Evolutionary conservation across 2,113 vertebrate genomes (phyloP).

Genomic region (Podarcis raffonei): DNA sequence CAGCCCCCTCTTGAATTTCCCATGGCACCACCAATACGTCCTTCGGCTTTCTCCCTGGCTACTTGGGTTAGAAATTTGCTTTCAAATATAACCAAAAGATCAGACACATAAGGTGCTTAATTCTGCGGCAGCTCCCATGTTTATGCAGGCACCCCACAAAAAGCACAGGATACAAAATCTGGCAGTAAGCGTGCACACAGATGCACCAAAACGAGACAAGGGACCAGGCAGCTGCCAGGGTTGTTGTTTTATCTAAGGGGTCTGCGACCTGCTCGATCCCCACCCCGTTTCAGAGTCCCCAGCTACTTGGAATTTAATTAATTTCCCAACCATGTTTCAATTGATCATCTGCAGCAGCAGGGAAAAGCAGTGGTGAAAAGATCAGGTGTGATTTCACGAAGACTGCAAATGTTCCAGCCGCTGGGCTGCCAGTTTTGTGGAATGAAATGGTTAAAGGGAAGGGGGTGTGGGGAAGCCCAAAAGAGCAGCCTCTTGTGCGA

Average conservation of each 20-base stretch:
- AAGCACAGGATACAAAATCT: background rate
- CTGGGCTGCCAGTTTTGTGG: background rate
- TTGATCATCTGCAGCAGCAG: background rate
- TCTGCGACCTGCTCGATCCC: background rate
- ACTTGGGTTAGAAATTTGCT: background rate
- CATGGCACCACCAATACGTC: background rate
- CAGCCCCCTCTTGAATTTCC: background rate
- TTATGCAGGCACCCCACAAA: background rate
- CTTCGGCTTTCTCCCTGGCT: background rate
- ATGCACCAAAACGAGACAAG: background rate
- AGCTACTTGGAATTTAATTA: background rate
- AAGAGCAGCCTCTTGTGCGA: conserved; percentile 27
- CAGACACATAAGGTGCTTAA: background rate
- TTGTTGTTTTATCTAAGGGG: background rate
- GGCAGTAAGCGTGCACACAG: background rate
- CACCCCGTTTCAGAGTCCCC: background rate
- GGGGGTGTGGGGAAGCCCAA: background rate
- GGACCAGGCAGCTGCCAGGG: background rate
- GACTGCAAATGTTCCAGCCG: background rate
- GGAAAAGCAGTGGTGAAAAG: background rate
- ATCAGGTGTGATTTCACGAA: background rate
- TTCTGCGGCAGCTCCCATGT: background rate
- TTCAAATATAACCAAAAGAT: background rate
- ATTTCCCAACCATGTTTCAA: background rate
- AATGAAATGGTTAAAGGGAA: conserved; percentile 10